Conservation (phyloP, 2,888 invertebrate genomes). For the Lucinisca nassula region DNA sequence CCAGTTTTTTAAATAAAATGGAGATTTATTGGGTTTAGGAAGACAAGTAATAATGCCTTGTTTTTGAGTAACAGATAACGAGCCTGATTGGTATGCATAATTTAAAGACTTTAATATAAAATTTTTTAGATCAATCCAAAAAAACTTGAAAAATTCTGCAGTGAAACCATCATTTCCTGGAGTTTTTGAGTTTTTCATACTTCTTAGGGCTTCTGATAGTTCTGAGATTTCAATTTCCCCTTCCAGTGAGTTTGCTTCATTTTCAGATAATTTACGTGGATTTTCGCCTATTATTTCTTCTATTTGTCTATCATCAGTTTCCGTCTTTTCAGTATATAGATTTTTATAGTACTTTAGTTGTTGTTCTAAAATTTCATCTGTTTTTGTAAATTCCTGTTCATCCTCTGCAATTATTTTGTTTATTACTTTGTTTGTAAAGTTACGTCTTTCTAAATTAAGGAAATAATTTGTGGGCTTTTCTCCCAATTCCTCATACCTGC, state of each 20-base stretch:
- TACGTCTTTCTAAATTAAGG: neutral
- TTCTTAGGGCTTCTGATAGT: neutral
- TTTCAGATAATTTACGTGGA: neutral
- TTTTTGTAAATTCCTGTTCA: neutral
- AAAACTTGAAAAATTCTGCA: conserved; percentile 36
- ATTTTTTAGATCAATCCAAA: conserved; percentile 31
- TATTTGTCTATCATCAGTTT: neutral
- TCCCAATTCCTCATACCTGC: neutral
- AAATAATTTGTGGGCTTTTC: conserved; percentile 8
- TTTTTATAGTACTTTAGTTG: neutral
- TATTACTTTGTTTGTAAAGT: neutral
- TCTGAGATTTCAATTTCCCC: neutral
- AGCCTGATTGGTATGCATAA: conserved; percentile 22
- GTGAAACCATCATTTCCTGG: conserved; percentile 51
- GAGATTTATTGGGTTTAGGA: conserved; percentile 49
- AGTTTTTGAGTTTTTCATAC: neutral
- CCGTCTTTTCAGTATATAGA: neutral
- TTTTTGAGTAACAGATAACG: conserved; percentile 40
- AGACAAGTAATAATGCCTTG: conserved; percentile 58
- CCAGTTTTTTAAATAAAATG: conserved; percentile 41
- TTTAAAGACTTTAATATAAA: conserved; percentile 31
- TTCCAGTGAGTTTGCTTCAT: neutral
- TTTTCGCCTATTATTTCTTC: neutral
- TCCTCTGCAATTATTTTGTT: neutral
- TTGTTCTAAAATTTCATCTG: conserved; percentile 12